Percentiles rank a stretch among this genome's conserved stretches.
These are phyloP conservation scores for Mus pahari DNA, from an alignment of 2,113 vertebrate species.

Conservation along the genomic window DNA sequence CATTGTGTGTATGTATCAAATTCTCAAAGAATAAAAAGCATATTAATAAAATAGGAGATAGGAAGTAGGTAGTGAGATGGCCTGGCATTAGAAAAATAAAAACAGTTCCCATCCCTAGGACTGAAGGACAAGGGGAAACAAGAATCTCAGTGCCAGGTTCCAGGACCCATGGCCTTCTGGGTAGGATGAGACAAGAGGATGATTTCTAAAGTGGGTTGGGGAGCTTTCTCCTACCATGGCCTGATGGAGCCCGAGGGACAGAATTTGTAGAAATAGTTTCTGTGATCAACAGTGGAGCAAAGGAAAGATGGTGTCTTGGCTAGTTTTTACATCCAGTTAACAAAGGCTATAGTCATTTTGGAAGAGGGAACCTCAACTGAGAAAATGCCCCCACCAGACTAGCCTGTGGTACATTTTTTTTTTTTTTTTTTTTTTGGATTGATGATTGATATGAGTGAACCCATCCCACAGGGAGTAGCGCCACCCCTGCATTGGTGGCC, in stretches of 20 bases:
- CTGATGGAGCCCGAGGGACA: neutral
- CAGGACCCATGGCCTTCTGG: neutral
- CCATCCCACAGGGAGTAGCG: neutral
- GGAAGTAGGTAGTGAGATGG: neutral
- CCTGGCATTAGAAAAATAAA: neutral
- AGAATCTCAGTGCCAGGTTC: neutral
- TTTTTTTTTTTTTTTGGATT: neutral
- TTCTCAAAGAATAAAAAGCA: neutral
- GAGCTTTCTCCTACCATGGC: neutral
- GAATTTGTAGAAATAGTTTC: neutral
- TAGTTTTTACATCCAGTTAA: neutral
- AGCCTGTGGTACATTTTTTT: neutral
- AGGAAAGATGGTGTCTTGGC: neutral
- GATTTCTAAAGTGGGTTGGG: neutral
- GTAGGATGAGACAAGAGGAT: neutral
- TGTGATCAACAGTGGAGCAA: neutral
- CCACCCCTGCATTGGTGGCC: neutral
- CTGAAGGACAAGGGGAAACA: neutral
- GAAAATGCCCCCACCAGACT: neutral
- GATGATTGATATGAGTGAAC: neutral
- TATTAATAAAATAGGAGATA: neutral
- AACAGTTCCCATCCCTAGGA: neutral
- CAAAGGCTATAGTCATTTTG: neutral
- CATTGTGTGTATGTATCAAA: neutral
- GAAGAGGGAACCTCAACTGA: neutral